Percentiles rank a stretch among this genome's conserved stretches.
Evolutionary conservation across 2,888 invertebrate species (phyloP).

Genomic region (Ophion slaviceki): DNA sequence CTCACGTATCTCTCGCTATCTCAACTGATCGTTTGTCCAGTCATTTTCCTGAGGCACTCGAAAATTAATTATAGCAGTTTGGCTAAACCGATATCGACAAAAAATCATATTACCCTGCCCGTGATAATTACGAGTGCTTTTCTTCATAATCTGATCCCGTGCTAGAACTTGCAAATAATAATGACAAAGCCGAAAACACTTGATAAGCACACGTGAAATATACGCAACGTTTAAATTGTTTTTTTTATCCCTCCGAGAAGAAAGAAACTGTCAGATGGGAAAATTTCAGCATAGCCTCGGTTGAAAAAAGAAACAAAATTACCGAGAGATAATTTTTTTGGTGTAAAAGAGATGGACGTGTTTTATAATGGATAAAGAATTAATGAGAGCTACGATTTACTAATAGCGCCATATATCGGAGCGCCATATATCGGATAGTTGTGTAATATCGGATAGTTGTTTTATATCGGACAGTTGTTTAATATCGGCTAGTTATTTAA

Average conservation of each 20-base stretch:
- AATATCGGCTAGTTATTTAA: too few relatives aligned
- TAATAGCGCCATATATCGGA: too few relatives aligned
- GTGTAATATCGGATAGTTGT: too few relatives aligned
- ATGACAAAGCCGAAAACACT: not conserved
- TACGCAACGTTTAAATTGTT: not conserved
- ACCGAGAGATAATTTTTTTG: too few relatives aligned
- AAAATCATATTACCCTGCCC: not conserved
- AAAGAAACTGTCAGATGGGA: not conserved
- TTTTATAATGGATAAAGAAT: too few relatives aligned
- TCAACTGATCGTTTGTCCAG: slow-evolving; percentile 41
- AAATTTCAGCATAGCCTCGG: not conserved
- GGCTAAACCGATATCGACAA: not conserved
- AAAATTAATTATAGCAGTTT: slow-evolving; percentile 49
- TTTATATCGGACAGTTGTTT: too few relatives aligned
- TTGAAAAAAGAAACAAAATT: not conserved
- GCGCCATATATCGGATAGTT: too few relatives aligned
- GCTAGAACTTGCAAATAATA: not conserved
- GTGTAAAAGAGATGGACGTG: too few relatives aligned
- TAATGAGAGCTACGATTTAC: too few relatives aligned
- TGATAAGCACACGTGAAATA: not conserved
- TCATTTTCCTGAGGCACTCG: slow-evolving; percentile 49
- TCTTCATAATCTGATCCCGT: slow-evolving; percentile 2
- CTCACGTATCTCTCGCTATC: slow-evolving; percentile 6
- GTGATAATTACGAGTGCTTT: not conserved
- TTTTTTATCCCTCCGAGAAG: not conserved